Conservation (phyloP, 2,113 vertebrate genomes). For the Sphaerodactylus townsendi region DNA sequence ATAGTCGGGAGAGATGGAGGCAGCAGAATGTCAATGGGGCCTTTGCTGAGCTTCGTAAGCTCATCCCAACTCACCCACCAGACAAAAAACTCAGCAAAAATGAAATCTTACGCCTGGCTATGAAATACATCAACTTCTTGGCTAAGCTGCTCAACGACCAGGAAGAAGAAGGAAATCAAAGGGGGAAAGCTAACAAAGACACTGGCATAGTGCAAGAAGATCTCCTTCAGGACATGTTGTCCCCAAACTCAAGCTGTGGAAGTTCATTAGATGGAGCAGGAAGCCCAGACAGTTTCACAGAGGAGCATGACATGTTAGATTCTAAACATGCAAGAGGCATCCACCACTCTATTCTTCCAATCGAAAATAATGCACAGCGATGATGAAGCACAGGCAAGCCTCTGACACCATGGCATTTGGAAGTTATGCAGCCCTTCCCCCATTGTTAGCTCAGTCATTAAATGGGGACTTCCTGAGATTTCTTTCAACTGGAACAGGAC, state of each 20-base stretch:
- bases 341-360: constrained; percentile 83
- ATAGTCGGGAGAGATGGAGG: constrained; percentile 93
- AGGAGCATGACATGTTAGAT: constrained; percentile 81
- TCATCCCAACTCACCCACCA: constrained; percentile 91
- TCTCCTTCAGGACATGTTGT: constrained; percentile 88
- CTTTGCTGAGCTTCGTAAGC: constrained; percentile 92
- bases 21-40: constrained; percentile 96
- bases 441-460: not conserved
- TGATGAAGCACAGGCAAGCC: constrained; percentile 74
- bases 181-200: constrained; percentile 81
- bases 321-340: constrained; percentile 77
- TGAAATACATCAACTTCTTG: constrained; percentile 98
- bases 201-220: constrained; percentile 85
- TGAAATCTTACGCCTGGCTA: constrained; percentile 92
- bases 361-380: constrained; percentile 83
- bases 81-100: constrained; percentile 98
- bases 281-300: constrained; percentile 92
- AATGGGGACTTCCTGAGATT: not conserved
- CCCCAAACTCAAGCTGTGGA: constrained; percentile 91
- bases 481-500: not conserved
- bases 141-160: constrained; percentile 95
- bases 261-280: constrained; percentile 90
- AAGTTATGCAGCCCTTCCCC: constrained; percentile 23
- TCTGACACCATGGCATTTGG: constrained; percentile 3
- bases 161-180: constrained; percentile 88